Evolutionary conservation across 2,888 invertebrate genomes (phyloP).

Genomic region (Amphiduros pacificus): DNA sequence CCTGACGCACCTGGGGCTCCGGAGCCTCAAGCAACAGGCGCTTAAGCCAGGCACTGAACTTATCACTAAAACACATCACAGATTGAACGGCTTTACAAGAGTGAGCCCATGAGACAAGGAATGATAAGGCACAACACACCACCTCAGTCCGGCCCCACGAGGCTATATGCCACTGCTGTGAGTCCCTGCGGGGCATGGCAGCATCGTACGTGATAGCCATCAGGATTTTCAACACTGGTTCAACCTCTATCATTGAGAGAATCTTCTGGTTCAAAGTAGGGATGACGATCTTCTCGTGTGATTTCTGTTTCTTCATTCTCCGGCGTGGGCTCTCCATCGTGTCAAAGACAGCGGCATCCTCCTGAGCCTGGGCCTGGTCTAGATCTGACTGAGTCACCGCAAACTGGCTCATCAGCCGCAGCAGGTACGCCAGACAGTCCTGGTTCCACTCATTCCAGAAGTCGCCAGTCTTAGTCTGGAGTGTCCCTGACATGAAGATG

Average conservation of each 20-base stretch:
- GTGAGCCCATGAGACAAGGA: conserved; percentile 90
- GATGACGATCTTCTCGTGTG: conserved; percentile 70
- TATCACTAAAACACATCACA: conserved; percentile 71
- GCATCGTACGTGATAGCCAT: conserved; percentile 88
- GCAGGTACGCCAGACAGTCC: conserved; percentile 84
- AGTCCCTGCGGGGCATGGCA: conserved; percentile 65
- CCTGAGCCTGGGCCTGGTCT: conserved; percentile 40
- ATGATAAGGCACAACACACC: conserved; percentile 87
- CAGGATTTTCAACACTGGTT: conserved; percentile 78
- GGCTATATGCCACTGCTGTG: conserved; percentile 22
- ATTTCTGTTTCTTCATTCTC: conserved; percentile 45
- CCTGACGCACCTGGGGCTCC: conserved; percentile 85
- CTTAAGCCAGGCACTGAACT: conserved; percentile 76
- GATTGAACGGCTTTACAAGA: conserved; percentile 79
- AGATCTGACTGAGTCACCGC: conserved; percentile 67
- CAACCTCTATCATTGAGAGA: conserved; percentile 80
- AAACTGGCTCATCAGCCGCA: conserved; percentile 83
- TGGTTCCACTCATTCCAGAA: conserved; percentile 84
- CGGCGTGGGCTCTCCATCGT: conserved; percentile 48
- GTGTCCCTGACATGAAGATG: conserved; percentile 84
- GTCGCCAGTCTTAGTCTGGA: conserved; percentile 71
- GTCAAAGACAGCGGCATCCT: conserved; percentile 38
- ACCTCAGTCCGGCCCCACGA: conserved; percentile 70
- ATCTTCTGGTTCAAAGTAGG: conserved; percentile 73
- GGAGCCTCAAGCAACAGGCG: conserved; percentile 87